Evolutionary conservation across 2,888 invertebrate species (phyloP).

Genomic region (Netelia melanura): DNA sequence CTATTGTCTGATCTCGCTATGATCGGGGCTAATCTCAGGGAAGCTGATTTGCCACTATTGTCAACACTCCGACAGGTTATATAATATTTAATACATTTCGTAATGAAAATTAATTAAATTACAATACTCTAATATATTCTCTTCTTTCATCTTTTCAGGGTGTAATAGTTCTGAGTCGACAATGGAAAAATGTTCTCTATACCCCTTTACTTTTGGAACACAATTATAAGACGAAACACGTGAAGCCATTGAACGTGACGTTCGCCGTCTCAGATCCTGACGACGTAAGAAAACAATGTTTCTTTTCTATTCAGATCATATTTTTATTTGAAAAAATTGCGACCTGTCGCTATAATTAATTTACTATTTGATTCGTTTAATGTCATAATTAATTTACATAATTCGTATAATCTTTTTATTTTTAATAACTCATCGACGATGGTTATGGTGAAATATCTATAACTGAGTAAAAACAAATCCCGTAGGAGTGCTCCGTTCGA

Average conservation of each 20-base stretch:
- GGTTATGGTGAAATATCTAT: slow-evolving; percentile 58
- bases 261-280: slow-evolving; percentile 94
- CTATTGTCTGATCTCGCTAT: slow-evolving; percentile 91
- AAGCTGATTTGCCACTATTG: slow-evolving; percentile 93
- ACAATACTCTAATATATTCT: not conserved
- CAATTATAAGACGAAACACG: slow-evolving; percentile 93
- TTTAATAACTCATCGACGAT: slow-evolving; percentile 30
- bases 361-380: not conserved
- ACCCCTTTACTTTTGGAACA: slow-evolving; percentile 96
- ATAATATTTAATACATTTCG: not conserved
- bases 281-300: slow-evolving; percentile 87
- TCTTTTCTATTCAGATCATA: slow-evolving; percentile 50
- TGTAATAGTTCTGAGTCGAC: slow-evolving; percentile 97
- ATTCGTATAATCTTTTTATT: slow-evolving; percentile 49
- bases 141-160: slow-evolving; percentile 87
- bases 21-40: slow-evolving; percentile 93
- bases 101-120: not conserved
- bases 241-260: slow-evolving; percentile 94
- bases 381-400: slow-evolving; percentile 31
- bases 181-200: slow-evolving; percentile 98
- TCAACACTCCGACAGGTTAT: slow-evolving; percentile 94
- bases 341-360: not conserved
- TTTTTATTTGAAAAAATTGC: slow-evolving; percentile 17
- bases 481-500: slow-evolving; percentile 72
- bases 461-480: slow-evolving; percentile 68